Evolutionary conservation across 2,888 invertebrate genomes (phyloP).

Genomic region (Diaphora mendica): DNA sequence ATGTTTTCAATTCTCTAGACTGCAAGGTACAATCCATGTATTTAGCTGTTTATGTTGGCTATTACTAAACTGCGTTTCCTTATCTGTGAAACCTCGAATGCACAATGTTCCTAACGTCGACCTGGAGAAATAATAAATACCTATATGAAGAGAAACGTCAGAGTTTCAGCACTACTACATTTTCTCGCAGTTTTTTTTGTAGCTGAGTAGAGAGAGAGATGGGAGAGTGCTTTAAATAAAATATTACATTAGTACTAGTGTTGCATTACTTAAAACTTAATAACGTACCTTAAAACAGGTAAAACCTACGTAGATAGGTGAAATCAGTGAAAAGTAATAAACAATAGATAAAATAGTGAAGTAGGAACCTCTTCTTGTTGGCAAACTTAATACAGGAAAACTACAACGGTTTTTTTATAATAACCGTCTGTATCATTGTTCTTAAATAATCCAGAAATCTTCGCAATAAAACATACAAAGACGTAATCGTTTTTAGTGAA

Average conservation of each 20-base stretch:
- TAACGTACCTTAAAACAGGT: neutral
- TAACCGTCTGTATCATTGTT: neutral
- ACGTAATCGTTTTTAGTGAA: neutral
- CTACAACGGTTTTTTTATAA: neutral
- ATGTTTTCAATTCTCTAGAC: conserved; percentile 24
- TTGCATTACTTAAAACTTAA: neutral
- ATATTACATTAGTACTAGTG: neutral
- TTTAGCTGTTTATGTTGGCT: conserved; percentile 8
- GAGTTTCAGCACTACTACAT: neutral
- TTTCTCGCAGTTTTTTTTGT: neutral
- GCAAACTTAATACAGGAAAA: neutral
- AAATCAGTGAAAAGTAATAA: neutral
- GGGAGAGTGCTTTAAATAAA: neutral
- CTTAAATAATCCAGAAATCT: neutral
- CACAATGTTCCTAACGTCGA: neutral
- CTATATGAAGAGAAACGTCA: neutral
- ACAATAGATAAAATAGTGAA: neutral
- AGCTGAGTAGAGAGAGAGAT: neutral
- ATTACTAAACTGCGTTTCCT: conserved; percentile 8
- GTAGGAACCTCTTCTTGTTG: neutral
- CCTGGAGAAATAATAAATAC: neutral
- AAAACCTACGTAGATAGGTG: neutral
- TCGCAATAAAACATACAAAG: neutral
- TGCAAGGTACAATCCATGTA: conserved; percentile 7
- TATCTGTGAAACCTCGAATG: conserved; percentile 2